phyloP scores from a whole-genome alignment of 2,113 vertebrate species.

The Anseranas semipalmata region DNA sequence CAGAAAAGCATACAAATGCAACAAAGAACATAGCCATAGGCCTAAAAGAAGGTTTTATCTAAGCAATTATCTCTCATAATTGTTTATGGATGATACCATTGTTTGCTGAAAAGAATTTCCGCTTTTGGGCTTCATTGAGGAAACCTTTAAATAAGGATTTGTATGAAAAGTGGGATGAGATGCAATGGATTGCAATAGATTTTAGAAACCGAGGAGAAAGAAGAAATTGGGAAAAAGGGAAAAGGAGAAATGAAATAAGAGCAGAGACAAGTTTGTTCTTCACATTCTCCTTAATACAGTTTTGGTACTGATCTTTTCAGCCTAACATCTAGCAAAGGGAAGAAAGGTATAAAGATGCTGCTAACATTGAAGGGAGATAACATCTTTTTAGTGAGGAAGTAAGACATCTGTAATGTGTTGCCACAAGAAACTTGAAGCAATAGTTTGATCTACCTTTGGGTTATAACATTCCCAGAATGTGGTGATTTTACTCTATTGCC shows the following conservation, averaged over 20 bases:
- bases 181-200: not conserved
- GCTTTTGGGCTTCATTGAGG: not conserved
- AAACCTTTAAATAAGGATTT: not conserved
- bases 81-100: not conserved
- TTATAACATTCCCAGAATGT: not conserved
- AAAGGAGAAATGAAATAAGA: not conserved
- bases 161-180: not conserved
- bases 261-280: not conserved
- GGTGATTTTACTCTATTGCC: not conserved
- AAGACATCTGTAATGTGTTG: not conserved
- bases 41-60: not conserved
- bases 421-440: not conserved
- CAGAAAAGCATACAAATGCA: not conserved
- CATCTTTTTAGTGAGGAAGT: not conserved
- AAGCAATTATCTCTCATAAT: not conserved
- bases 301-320: not conserved
- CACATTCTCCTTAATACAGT: not conserved
- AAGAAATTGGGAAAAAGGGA: not conserved
- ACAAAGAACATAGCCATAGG: not conserved
- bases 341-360: not conserved
- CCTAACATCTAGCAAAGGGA: not conserved
- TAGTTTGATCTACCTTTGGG: not conserved
- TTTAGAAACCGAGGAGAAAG: not conserved
- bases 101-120: not conserved
- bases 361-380: not conserved